Evolutionary conservation across 1,140 invertebrate species (phyloP).

Genomic region (roundworm (Caenorhabditis elegans)): DNA sequence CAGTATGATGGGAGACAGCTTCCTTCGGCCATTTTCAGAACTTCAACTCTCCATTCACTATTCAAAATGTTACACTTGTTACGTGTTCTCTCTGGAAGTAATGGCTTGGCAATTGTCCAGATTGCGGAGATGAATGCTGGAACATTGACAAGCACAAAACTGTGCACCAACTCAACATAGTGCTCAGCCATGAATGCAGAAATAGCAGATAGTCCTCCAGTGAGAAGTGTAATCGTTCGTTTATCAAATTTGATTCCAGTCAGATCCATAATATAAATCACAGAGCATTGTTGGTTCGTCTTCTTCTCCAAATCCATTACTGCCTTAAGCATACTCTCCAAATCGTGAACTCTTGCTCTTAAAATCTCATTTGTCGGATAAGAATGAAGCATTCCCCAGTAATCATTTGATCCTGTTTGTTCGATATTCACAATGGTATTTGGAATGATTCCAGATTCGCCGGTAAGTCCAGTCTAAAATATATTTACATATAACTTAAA

Average conservation of each 20-base stretch:
- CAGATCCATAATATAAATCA: constrained; percentile 66
- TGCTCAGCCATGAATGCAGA: constrained; percentile 65
- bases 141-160: constrained; percentile 62
- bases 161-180: constrained; percentile 60
- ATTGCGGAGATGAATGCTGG: constrained; percentile 59
- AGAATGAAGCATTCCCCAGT: constrained; percentile 63
- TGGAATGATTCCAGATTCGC: constrained; percentile 52
- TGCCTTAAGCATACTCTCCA: constrained; percentile 59
- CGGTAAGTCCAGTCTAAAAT: constrained; percentile 56
- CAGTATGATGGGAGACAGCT: constrained; percentile 59
- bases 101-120: constrained; percentile 60
- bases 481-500: neutral
- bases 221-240: constrained; percentile 54
- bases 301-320: constrained; percentile 62
- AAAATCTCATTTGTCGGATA: constrained; percentile 61
- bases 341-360: constrained; percentile 62
- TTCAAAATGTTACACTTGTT: constrained; percentile 65
- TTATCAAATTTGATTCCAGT: constrained; percentile 59
- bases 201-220: constrained; percentile 59
- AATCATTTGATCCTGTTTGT: constrained; percentile 64
- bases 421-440: constrained; percentile 63
- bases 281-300: constrained; percentile 60
- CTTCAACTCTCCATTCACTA: constrained; percentile 56
- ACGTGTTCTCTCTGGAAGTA: constrained; percentile 60
- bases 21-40: constrained; percentile 56